Conservation (phyloP, 1,140 invertebrate species). For the Metopolophium dirhodum region DNA sequence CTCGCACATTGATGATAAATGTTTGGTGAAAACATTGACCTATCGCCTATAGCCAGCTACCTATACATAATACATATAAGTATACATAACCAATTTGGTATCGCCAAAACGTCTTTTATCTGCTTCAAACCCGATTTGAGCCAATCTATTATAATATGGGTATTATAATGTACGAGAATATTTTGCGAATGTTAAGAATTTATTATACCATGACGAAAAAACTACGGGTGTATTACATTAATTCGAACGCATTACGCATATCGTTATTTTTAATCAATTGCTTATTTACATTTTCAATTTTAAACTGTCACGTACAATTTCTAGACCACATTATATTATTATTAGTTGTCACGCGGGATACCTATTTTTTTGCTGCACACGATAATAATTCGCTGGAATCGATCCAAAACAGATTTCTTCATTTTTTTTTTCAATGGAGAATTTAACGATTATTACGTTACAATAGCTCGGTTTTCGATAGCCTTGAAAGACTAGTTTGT, state of each 20-base stretch:
- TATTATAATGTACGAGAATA: background rate
- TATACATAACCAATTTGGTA: background rate
- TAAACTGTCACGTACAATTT: background rate
- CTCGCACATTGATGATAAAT: slow-evolving; percentile 1
- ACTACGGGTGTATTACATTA: background rate
- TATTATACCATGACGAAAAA: background rate
- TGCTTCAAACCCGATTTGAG: background rate
- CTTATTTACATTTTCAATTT: slow-evolving; percentile 25
- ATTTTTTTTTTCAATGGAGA: background rate
- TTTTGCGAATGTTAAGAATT: background rate
- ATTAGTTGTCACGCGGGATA: slow-evolving; percentile 6
- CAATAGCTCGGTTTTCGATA: slow-evolving; percentile 1
- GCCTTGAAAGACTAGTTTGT: slow-evolving; percentile 22
- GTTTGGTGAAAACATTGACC: slow-evolving; percentile 4
- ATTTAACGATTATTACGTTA: background rate
- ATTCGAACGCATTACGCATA: background rate
- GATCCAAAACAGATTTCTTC: slow-evolving; percentile 31
- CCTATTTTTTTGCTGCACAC: background rate
- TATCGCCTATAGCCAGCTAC: background rate
- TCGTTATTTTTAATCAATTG: slow-evolving; percentile 17
- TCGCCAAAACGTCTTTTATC: background rate
- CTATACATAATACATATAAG: background rate
- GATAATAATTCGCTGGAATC: background rate
- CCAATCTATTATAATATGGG: background rate
- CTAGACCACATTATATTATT: background rate